Evolutionary conservation across 1,140 invertebrate genomes (phyloP).

Genomic region (Aphelenchoides fujianensis): DNA sequence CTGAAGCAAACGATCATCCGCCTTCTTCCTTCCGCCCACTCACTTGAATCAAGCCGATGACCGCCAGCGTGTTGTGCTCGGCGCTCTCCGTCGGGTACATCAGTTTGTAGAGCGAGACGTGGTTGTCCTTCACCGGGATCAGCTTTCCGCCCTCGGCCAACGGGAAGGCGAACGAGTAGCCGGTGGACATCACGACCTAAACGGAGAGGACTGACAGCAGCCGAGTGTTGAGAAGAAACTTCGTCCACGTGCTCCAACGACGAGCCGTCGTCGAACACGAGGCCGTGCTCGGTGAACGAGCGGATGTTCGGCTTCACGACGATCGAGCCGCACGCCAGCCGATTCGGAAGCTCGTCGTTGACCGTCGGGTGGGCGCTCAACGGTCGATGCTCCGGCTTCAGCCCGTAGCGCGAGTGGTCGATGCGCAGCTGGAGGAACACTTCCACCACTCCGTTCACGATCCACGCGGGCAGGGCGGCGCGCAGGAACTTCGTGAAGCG

Average conservation of each 20-base stretch:
- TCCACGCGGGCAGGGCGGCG: conserved; percentile 33
- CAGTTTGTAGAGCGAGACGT: conserved; percentile 64
- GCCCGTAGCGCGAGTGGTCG: conserved; percentile 64
- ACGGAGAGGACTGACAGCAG: neutral
- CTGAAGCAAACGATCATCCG: conserved; percentile 28
- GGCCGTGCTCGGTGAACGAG: conserved; percentile 62
- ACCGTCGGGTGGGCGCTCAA: conserved; percentile 66
- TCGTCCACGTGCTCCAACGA: conserved; percentile 54
- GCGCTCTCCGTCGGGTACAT: conserved; percentile 64
- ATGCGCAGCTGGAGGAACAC: conserved; percentile 61
- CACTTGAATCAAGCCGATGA: conserved; percentile 66
- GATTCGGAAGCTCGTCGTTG: conserved; percentile 67
- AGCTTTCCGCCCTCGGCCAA: conserved; percentile 37
- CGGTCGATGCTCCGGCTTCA: conserved; percentile 64
- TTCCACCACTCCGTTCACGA: conserved; percentile 61
- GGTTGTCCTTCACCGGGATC: conserved; percentile 59
- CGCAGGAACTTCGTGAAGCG: conserved; percentile 6
- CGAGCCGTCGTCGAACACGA: conserved; percentile 63
- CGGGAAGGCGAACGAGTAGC: conserved; percentile 46
- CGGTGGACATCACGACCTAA: conserved; percentile 52
- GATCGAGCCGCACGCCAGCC: conserved; percentile 66
- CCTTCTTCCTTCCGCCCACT: conserved; percentile 6
- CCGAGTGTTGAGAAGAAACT: conserved; percentile 45
- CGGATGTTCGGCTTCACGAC: conserved; percentile 63
- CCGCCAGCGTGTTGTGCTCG: conserved; percentile 63